Evolutionary conservation across 64 coral and sea anemone species (phyloP), one percentile per base, ranked within the genome.

Genomic region (Montipora sp.): DNA sequence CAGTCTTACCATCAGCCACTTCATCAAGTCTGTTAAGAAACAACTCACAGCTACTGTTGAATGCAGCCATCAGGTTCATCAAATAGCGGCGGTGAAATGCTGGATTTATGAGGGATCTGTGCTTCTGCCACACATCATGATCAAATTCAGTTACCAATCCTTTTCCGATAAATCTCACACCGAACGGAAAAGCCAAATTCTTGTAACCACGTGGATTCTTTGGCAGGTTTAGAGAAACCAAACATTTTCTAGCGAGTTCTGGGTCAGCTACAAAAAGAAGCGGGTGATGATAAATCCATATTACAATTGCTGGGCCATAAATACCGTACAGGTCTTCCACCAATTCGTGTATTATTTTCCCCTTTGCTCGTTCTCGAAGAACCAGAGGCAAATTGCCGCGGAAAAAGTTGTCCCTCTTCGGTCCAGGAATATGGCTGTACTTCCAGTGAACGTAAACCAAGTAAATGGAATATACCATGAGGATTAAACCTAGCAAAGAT

Each of bases 61-160:
- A 97, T 13, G 92, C 77, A 59, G 90, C 51, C 89, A 97, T 97
- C 47, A 97, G 68, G 20, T 97, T 97, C 83, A 94, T 91, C 19
- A 97, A 84, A 43, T 92, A 94, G 46, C 94, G 93, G 7, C 83
- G 81, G 78, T 97, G 92, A 78, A 97, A 97, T 59, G 95, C 95
- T 8, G 91, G 95, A 11, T 96, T 96, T 15, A 96, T 43, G 8
- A 85, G 80, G 44, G 72, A 78, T 66, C 95, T 78, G 60, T 78
- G 89, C 21, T 83, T 92, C 61, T 93, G 91, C 95, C 95, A 96
- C 3, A 82, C 44, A 0, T 27, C 51, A 47, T 85, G 83, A 23
- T 96, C 81, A 8, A 57, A 15, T 66, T 96, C 95, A 3, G 75
- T 91, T 1, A 96, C 51, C 11, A 96, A 70, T n/a, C 95, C 95